Base-by-base conservation (phyloP, 2,113 vertebrate genomes). In the Xiphophorus hellerii region DNA sequence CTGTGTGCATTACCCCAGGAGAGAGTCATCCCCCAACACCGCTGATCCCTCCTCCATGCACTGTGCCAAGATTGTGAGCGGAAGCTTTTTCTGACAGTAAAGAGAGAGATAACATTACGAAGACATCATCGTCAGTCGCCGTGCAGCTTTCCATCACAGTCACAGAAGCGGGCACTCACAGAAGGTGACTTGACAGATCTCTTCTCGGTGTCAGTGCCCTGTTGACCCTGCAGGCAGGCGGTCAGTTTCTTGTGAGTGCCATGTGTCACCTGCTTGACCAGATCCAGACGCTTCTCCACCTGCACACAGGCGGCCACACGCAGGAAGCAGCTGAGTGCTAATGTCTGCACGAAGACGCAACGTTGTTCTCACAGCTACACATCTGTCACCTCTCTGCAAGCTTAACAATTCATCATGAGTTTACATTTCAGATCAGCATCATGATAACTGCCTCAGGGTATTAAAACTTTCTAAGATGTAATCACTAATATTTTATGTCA, bases 181-280 rank as follows among this genome's bases (percentile, higher is more conserved):
- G 94, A 91, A 27, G 94, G 91, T 20, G 90, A 93, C 93, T 97
- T 97, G 94, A 99, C 97, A 0, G 98, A 98, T 93, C 95, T 96
- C 90, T 98, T 99, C 92, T 99, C 98, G 0, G 96, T 93, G 0
- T 99, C 98, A 0, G 96, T 86, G 3, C 97, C 97, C 83, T 99
- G 98, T 91, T 99, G 98, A 79, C 97, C 97, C 93, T 99, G 98
- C 82, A 99, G 96, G 91, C 98, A 99, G 66, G 96, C 97, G 0
- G 96, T 96, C 81, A 99, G 95, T 91, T 99, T 99, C 95, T 99
- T 99, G 93, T 99, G 98, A 27, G 97, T 98, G 94, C 98, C 98
- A 91, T 99, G 98, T 28, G 97, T 96, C 80, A 99, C 98, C 84
- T 99, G 97, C 87, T 99, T 99, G 87, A 99, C 97, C 90, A 99